Percentiles rank a stretch among this genome's conserved stretches.
These are phyloP conservation scores for Actinia tenebrosa DNA, from an alignment of 64 coral and sea anemone species.

Conservation along the genomic window DNA sequence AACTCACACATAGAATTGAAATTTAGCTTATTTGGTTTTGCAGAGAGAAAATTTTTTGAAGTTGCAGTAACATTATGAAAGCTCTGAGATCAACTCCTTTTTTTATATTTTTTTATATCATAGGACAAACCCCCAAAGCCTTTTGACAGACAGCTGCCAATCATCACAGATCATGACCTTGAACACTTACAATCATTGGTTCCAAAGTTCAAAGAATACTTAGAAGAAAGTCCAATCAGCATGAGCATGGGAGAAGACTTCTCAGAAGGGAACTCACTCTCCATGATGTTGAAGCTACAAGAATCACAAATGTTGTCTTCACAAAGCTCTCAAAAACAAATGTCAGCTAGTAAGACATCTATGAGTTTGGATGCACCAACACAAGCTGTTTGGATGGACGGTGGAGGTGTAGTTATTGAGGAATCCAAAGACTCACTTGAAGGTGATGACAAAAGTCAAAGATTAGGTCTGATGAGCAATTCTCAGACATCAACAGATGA, in stretches of 20 bases:
- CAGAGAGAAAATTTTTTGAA: neutral
- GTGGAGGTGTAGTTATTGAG: neutral
- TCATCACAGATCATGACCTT: conserved; percentile 73
- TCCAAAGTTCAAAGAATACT: conserved; percentile 51
- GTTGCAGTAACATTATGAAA: neutral
- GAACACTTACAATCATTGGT: conserved; percentile 47
- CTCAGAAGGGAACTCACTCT: conserved; percentile 24
- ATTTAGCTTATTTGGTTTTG: neutral
- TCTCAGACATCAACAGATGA: conserved; percentile 26
- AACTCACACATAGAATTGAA: too few species aligned
- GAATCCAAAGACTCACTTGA: conserved; percentile 19
- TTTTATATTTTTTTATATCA: neutral
- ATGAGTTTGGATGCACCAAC: conserved; percentile 73
- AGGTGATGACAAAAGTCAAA: neutral
- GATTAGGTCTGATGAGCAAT: neutral
- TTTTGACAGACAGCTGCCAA: conserved; percentile 66
- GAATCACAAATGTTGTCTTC: neutral
- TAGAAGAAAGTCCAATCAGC: conserved; percentile 50
- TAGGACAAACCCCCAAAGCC: conserved; percentile 51
- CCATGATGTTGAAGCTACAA: conserved; percentile 16
- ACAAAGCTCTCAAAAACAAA: neutral
- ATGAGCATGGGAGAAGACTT: conserved; percentile 68
- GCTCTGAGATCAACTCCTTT: neutral
- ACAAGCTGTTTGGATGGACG: conserved; percentile 28
- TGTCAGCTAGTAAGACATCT: conserved; percentile 50